Evolutionary conservation across 53 echinoderm and acorn worm species (phyloP).

Genomic region (Actinopyga echinites): DNA sequence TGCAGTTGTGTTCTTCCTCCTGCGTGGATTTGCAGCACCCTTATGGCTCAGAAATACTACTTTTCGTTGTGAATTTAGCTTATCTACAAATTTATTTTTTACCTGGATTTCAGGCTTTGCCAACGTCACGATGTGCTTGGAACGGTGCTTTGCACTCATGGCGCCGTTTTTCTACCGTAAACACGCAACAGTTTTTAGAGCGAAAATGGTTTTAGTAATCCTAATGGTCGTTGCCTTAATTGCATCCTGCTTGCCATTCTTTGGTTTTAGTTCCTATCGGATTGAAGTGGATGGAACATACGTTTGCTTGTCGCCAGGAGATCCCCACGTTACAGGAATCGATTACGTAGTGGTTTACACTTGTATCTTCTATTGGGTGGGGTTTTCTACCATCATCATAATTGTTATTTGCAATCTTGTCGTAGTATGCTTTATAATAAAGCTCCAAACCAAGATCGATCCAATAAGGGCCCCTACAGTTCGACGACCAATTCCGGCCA

Average conservation of each 20-base stretch:
- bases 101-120: slow-evolving; percentile 56
- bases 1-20: slow-evolving; percentile 60
- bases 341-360: slow-evolving; percentile 54
- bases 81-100: slow-evolving; percentile 64
- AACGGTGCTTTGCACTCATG: slow-evolving; percentile 17
- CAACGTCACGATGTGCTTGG: slow-evolving; percentile 20
- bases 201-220: background rate
- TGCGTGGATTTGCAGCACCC: slow-evolving; percentile 34
- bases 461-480: background rate
- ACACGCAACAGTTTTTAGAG: slow-evolving; percentile 5
- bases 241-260: background rate
- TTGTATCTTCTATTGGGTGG: slow-evolving; percentile 47
- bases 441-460: slow-evolving; percentile 37
- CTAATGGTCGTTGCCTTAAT: background rate
- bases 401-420: slow-evolving; percentile 59
- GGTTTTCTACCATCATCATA: slow-evolving; percentile 48
- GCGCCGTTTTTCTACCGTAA: background rate
- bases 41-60: background rate
- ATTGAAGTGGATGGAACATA: background rate
- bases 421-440: slow-evolving; percentile 51
- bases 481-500: background rate
- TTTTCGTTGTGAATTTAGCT: slow-evolving; percentile 62
- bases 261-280: slow-evolving; percentile 18
- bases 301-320: slow-evolving; percentile 1
- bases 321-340: background rate